Evolutionary conservation across 2,113 vertebrate genomes (phyloP), one percentile per base, ranked within the genome.

Genomic region (Bagarius yarrelli): DNA sequence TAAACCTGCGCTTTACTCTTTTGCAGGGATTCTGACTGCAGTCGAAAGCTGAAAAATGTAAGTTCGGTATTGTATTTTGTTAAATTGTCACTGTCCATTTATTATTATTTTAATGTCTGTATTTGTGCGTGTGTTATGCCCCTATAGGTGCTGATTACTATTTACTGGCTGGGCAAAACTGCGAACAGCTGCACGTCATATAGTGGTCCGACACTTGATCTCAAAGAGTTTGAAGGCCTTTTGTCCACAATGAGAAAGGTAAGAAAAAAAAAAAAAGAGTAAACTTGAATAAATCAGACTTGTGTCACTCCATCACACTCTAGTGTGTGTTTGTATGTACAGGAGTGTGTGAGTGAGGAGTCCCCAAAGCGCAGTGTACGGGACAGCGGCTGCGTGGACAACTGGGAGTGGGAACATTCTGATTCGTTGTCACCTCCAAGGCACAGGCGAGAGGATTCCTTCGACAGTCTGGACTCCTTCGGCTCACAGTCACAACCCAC

Each of bases 341-440:
- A 92, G 91, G 92, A 92, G 47, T 87, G 71, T 81, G 72, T 80
- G 13, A 72, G 34, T 5, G 93, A 98, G 52, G 95, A 95, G 5
- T 97, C 95, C 63, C 97, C 95, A 8, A 97, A 96, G 69, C 93
- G 95, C 79, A 93, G 93, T 52, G 94, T 98, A 64, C 93, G 98
- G 61, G 98, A 99, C 94, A 99, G 97, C 0, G 97, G 97, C 81
- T 98, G 98, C n/a, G 91, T 96, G 72, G 98, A 99, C 90, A 97
- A 95, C 89, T 98, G 97, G 96, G 98, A 99, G 83, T 97, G 97
- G 0, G 97, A 99, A 81, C 95, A 95, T 89, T 98, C 97, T 0
- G 97, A 98, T 77, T 98, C 97, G 14, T 95, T 98, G 13, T 99
- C 98, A 25, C 96, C 97, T 0, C 97, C 97, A 18, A 93, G 93